These are phyloP conservation scores for Laticauda laticaudata DNA, from an alignment of 2,113 vertebrate species.

Conservation along the genomic window DNA sequence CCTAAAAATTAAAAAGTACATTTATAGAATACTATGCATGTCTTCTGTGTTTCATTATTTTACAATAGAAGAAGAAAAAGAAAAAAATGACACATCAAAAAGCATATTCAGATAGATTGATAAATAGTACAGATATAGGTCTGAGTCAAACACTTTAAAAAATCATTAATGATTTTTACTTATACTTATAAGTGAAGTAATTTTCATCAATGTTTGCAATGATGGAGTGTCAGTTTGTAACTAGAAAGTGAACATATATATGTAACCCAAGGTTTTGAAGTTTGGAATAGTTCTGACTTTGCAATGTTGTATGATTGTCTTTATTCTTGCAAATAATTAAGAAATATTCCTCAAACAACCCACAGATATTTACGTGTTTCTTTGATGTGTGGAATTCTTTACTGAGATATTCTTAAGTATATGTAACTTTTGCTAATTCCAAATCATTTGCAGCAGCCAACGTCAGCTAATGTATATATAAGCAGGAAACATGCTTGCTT, in stretches of 20 bases:
- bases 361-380: not conserved
- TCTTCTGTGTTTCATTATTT: not conserved
- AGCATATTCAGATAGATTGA: not conserved
- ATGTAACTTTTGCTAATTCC: constrained; percentile 14
- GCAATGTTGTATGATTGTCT: not conserved
- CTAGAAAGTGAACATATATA: not conserved
- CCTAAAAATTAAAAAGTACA: not conserved
- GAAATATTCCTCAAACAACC: not conserved
- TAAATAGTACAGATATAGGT: not conserved
- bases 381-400: constrained; percentile 18
- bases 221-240: not conserved
- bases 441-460: not conserved
- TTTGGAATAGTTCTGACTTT: not conserved
- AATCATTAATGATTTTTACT: not conserved
- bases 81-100: not conserved
- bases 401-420: not conserved
- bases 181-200: not conserved
- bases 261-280: not conserved
- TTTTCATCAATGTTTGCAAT: not conserved
- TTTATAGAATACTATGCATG: not conserved
- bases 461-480: not conserved
- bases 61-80: not conserved
- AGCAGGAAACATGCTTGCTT: not conserved
- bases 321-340: not conserved
- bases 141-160: not conserved